These are phyloP conservation scores for Pachypsylla venusta DNA, from an alignment of 1,140 invertebrate genomes.

Conservation along the genomic window DNA sequence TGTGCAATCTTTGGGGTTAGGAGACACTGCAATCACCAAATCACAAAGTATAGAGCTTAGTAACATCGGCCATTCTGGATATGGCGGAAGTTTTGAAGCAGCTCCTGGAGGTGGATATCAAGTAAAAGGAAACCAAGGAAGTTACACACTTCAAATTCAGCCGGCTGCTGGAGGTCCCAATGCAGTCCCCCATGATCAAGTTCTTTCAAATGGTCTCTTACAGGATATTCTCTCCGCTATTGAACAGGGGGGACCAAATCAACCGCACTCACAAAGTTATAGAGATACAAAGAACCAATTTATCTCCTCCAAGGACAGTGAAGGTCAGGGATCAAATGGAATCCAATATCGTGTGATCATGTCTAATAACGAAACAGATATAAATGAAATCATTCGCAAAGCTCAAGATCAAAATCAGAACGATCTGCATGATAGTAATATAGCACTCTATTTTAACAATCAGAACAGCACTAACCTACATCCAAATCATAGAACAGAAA, in stretches of 20 bases:
- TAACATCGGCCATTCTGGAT: not conserved
- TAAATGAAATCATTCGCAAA: conserved; percentile 1
- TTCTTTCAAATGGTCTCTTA: conserved; percentile 56
- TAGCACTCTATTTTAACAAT: not conserved
- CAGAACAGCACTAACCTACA: not conserved
- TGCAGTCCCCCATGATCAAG: conserved; percentile 45
- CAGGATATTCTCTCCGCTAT: conserved; percentile 61
- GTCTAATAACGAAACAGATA: conserved; percentile 1
- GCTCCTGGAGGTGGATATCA: conserved; percentile 32
- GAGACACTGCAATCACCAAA: conserved; percentile 15
- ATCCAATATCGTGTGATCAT: not conserved
- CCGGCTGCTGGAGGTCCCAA: conserved; percentile 32
- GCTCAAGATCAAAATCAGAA: not conserved
- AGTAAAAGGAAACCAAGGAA: conserved; percentile 32
- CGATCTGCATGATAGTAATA: not conserved
- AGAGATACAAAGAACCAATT: not conserved
- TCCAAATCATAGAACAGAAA: not conserved
- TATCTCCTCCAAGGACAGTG: too few relatives aligned
- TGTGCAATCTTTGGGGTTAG: conserved; percentile 20
- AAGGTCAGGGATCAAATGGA: conserved; percentile 1
- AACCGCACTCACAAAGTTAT: not conserved
- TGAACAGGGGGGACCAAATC: conserved; percentile 33
- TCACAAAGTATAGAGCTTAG: conserved; percentile 18
- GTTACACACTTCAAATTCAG: conserved; percentile 57
- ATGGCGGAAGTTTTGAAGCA: not conserved